A percentile compares a stretch with the other conserved stretches of the same genome.
Conservation (phyloP, 2,888 invertebrate genomes). For the Cosmorhoe ocellata region DNA sequence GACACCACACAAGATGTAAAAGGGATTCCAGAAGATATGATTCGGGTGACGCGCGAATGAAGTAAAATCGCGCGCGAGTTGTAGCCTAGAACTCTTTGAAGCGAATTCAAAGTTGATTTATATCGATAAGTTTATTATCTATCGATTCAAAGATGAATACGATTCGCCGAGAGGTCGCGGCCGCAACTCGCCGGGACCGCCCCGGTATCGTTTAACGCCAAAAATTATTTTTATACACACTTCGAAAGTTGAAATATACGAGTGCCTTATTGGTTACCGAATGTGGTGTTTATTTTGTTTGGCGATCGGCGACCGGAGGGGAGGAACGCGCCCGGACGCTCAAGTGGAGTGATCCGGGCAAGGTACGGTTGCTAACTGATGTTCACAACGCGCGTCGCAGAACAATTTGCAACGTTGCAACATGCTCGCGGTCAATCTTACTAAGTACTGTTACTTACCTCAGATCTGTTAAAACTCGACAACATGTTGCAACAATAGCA, state of each 20-base stretch:
- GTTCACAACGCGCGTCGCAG: constrained; percentile 60
- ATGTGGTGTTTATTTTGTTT: constrained; percentile 73
- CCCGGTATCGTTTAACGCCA: constrained; percentile 63
- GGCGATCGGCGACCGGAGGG: constrained; percentile 47
- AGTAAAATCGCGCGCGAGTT: constrained; percentile 30
- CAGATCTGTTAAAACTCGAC: neutral
- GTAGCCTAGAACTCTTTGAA: constrained; percentile 16
- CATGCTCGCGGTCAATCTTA: constrained; percentile 3
- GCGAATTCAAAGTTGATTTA: neutral
- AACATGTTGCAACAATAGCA: constrained; percentile 43
- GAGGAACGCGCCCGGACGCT: constrained; percentile 88
- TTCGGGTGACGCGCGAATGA: constrained; percentile 65
- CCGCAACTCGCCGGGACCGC: constrained; percentile 26
- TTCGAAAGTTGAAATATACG: constrained; percentile 74
- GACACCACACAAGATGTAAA: constrained; percentile 55
- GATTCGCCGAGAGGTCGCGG: constrained; percentile 13
- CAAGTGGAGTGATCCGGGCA: constrained; percentile 91
- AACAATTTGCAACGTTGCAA: constrained; percentile 51
- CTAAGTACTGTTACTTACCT: neutral
- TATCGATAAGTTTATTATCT: neutral
- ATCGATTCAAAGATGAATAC: neutral
- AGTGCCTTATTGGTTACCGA: constrained; percentile 81
- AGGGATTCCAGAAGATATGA: constrained; percentile 75
- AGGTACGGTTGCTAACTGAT: constrained; percentile 85
- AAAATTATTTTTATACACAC: constrained; percentile 72